These are phyloP conservation scores for Abscondita cerata DNA, from an alignment of 2,888 invertebrate species.

Conservation along the genomic window DNA sequence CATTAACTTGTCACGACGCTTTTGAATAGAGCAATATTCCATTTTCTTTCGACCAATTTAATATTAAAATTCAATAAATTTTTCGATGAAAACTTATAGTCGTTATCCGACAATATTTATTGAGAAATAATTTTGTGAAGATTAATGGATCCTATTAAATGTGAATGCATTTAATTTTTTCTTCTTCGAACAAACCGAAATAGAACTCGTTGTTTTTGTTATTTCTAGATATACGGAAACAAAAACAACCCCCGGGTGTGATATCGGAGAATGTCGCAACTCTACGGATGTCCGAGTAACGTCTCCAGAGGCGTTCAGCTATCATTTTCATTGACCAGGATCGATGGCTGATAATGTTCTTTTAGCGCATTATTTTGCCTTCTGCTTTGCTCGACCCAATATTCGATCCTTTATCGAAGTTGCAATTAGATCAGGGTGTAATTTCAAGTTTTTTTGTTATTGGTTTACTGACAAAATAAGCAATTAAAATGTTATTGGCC, in stretches of 20 bases:
- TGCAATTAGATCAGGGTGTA: no score
- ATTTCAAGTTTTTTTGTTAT: no score
- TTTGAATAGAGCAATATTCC: slow-evolving; percentile 40
- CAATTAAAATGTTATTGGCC: no score
- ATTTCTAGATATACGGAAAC: slow-evolving; percentile 37
- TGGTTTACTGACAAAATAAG: no score
- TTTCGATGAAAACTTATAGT: slow-evolving; percentile 37
- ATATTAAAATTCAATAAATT: slow-evolving; percentile 41
- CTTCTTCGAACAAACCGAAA: slow-evolving; percentile 28
- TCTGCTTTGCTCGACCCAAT: no score
- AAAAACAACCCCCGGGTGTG: slow-evolving; percentile 44
- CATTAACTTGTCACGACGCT: slow-evolving; percentile 38
- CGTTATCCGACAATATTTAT: slow-evolving; percentile 40
- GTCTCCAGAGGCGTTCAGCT: slow-evolving; percentile 32
- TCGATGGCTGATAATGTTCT: slow-evolving; percentile 32
- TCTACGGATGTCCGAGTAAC: slow-evolving; percentile 31
- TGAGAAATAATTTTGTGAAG: slow-evolving; percentile 38
- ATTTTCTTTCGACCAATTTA: slow-evolving; percentile 35
- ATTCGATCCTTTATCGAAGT: no score
- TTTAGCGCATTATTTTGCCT: slow-evolving; percentile 19
- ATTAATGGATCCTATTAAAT: slow-evolving; percentile 46
- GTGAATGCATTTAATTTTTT: slow-evolving; percentile 43
- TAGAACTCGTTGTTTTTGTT: slow-evolving; percentile 42
- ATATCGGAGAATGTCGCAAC: slow-evolving; percentile 37
- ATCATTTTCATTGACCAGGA: slow-evolving; percentile 30